A percentile compares a stretch with the other conserved stretches of the same genome.
Conservation (phyloP, 2,888 invertebrate species). For the Ennomos quercinarius region DNA sequence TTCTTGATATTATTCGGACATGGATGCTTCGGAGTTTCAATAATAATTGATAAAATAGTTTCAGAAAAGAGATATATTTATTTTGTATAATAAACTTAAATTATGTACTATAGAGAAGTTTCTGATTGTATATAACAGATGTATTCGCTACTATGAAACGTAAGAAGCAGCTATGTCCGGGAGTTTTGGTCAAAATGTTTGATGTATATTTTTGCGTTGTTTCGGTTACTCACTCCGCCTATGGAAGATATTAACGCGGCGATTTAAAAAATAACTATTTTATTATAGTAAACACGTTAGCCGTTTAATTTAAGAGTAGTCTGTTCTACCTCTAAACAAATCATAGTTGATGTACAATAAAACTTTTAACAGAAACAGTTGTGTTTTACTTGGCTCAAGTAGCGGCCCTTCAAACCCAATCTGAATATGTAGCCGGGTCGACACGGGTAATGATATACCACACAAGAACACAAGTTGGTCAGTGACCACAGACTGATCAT, state of each 20-base stretch:
- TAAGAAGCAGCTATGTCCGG: constrained; percentile 46
- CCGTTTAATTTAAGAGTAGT: constrained; percentile 82
- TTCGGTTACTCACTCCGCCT: constrained; percentile 77
- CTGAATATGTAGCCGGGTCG: neutral
- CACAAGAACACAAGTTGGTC: too few species aligned
- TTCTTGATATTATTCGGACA: constrained; percentile 32
- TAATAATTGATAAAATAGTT: constrained; percentile 20
- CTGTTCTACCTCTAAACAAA: constrained; percentile 85
- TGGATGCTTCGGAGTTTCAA: constrained; percentile 29
- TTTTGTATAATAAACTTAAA: constrained; percentile 35
- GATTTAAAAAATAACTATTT: constrained; percentile 68
- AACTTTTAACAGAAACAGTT: constrained; percentile 77
- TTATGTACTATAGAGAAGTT: constrained; percentile 8
- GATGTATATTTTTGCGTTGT: constrained; percentile 49
- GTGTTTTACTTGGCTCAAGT: constrained; percentile 49
- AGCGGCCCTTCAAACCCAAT: neutral
- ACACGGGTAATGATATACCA: too few species aligned
- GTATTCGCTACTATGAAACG: constrained; percentile 19
- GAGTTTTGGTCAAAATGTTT: constrained; percentile 27
- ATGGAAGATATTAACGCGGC: constrained; percentile 75
- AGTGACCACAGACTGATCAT: too few species aligned
- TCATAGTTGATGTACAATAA: constrained; percentile 84
- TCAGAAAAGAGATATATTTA: constrained; percentile 36
- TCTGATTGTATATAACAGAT: constrained; percentile 28
- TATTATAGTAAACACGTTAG: constrained; percentile 75